Conservation (phyloP, 2,797 vertebrate genomes). For the Alauda arvensis region DNA sequence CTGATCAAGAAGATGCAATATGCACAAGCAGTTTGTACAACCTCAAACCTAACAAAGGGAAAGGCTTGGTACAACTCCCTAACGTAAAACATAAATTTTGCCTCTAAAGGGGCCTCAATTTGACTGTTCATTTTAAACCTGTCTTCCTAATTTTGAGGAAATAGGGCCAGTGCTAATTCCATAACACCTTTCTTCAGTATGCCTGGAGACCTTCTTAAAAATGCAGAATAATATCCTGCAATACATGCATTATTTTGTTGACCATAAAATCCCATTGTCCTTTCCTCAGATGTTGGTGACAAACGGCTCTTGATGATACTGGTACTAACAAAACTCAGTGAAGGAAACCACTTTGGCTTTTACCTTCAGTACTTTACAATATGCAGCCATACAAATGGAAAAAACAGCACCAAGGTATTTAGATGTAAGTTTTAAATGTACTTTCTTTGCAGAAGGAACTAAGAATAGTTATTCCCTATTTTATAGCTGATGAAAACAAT, state of each 20-base stretch:
- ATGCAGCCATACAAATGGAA: neutral
- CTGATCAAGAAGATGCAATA: neutral
- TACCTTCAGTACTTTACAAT: neutral
- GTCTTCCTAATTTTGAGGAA: neutral
- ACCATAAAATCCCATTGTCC: neutral
- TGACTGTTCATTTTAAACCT: neutral
- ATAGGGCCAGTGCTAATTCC: neutral
- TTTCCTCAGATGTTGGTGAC: neutral
- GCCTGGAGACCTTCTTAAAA: too few relatives aligned
- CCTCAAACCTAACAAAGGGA: neutral
- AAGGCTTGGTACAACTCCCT: neutral
- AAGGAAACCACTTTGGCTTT: neutral
- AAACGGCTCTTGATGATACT: neutral
- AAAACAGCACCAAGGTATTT: neutral
- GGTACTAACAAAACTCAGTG: neutral
- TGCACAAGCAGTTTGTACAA: neutral
- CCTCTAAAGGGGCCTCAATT: neutral
- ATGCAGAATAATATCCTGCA: too few relatives aligned
- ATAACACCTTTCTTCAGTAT: too few relatives aligned
- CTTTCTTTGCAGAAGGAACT: neutral
- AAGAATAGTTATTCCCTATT: neutral
- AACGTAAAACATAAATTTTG: neutral
- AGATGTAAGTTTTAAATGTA: neutral
- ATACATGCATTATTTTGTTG: neutral
- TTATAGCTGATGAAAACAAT: neutral